phyloP scores from a whole-genome alignment of 2,797 vertebrate species.

The Malurus leucopterus region DNA sequence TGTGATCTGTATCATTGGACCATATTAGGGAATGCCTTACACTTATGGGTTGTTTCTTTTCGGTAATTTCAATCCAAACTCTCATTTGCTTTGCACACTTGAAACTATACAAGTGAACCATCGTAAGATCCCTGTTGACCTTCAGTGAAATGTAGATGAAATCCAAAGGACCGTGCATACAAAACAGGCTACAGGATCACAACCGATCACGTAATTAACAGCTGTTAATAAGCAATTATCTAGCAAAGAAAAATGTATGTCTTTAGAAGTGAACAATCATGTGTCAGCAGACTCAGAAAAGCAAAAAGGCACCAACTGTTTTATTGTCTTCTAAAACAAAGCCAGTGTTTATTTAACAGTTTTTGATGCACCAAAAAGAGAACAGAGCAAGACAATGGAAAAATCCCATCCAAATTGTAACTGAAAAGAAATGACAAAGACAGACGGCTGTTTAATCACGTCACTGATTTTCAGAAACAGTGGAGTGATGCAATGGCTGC shows the following conservation, averaged over 20 bases:
- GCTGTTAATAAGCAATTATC: background rate
- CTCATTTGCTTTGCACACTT: background rate
- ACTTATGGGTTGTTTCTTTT: background rate
- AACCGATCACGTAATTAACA: background rate
- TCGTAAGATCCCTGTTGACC: fast-evolving
- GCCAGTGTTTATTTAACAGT: background rate
- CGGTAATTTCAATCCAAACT: background rate
- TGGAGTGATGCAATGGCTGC: background rate
- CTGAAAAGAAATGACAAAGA: background rate
- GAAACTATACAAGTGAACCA: background rate
- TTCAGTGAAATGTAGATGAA: background rate
- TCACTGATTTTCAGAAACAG: background rate
- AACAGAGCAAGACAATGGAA: background rate
- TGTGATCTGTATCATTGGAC: background rate
- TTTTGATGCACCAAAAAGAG: background rate
- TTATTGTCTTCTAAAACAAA: background rate
- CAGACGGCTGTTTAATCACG: fast-evolving
- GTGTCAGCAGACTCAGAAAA: background rate
- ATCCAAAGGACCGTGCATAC: background rate
- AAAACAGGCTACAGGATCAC: background rate
- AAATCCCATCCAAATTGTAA: background rate
- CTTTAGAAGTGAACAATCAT: background rate
- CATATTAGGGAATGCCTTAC: background rate
- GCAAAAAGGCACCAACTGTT: background rate
- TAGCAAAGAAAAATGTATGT: background rate